phyloP scores from a whole-genome alignment of 2,888 invertebrate species.

The Scaptomyza flava region DNA sequence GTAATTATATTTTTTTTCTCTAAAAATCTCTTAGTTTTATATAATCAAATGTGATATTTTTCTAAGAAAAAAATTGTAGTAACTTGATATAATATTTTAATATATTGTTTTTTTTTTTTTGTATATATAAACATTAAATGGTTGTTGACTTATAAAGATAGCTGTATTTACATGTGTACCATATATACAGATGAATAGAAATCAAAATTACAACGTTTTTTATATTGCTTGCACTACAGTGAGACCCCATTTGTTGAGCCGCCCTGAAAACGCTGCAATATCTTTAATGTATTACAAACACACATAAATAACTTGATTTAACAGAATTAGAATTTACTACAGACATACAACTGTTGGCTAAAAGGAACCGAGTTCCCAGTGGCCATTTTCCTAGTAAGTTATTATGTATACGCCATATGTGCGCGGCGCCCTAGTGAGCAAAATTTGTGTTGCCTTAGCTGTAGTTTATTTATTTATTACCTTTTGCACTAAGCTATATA shows the following conservation, averaged over 20 bases:
- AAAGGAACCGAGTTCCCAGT: slow-evolving; percentile 6
- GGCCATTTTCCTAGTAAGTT: slow-evolving; percentile 7
- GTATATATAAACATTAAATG: too few species aligned
- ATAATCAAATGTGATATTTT: too few species aligned
- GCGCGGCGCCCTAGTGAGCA: slow-evolving; percentile 41
- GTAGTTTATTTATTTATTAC: slow-evolving; percentile 35
- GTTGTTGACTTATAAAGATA: too few species aligned
- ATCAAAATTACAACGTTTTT: background rate
- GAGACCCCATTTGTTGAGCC: slow-evolving; percentile 13
- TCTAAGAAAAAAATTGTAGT: too few species aligned
- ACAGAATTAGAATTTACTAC: background rate
- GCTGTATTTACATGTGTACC: too few species aligned
- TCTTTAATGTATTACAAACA: slow-evolving; percentile 8
- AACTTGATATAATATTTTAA: too few species aligned
- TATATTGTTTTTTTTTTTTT: too few species aligned
- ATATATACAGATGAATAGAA: background rate
- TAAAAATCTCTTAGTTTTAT: too few species aligned
- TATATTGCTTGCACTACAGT: slow-evolving; percentile 24
- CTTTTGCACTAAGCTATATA: slow-evolving; percentile 51
- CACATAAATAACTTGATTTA: background rate
- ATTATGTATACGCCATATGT: slow-evolving; percentile 60
- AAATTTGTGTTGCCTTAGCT: slow-evolving; percentile 52
- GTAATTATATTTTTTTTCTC: too few species aligned
- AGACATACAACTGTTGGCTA: slow-evolving; percentile 4
- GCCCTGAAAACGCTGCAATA: background rate